Evolutionary conservation across 92 coral and sea anemone species (phyloP).

Genomic region (Paramuricea clavata): DNA sequence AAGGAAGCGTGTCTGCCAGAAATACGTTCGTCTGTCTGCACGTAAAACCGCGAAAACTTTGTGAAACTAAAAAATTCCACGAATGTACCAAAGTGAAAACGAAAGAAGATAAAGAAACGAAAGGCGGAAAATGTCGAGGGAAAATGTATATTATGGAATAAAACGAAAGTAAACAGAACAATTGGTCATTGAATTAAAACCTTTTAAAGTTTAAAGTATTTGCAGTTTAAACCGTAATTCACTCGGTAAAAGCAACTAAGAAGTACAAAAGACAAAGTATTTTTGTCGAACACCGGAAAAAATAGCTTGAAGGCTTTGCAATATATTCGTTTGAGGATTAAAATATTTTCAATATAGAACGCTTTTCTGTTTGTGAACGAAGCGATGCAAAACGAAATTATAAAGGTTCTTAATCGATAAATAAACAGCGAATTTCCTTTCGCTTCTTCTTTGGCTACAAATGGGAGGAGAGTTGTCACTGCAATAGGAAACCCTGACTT

Average conservation of each 20-base stretch:
- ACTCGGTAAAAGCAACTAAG: not conserved
- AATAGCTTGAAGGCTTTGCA: constrained; percentile 1
- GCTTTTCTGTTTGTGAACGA: constrained; percentile 20
- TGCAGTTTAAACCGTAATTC: not conserved
- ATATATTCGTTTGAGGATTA: constrained; percentile 21
- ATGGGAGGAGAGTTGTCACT: constrained; percentile 5
- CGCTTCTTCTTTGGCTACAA: constrained; percentile 1
- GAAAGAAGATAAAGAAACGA: not conserved
- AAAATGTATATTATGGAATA: not conserved
- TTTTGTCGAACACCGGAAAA: not conserved
- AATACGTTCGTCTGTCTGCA: not conserved
- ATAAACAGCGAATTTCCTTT: constrained; percentile 33
- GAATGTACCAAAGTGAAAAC: constrained; percentile 4
- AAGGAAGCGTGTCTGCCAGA: not conserved
- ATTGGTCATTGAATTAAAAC: not conserved
- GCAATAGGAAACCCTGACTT: not conserved
- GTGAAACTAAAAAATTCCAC: not conserved
- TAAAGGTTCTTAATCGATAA: constrained; percentile 25
- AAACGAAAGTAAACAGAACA: not conserved
- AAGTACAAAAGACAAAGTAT: not conserved
- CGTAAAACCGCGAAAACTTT: not conserved
- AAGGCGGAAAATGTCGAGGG: not conserved
- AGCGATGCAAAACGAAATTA: constrained; percentile 1
- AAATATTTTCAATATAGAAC: constrained; percentile 20
- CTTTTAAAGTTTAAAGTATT: not conserved